A percentile compares a stretch with the other conserved stretches of the same genome.
phyloP scores from a whole-genome alignment of 2,797 vertebrate genomes.

The Notolabrus celidotus region DNA sequence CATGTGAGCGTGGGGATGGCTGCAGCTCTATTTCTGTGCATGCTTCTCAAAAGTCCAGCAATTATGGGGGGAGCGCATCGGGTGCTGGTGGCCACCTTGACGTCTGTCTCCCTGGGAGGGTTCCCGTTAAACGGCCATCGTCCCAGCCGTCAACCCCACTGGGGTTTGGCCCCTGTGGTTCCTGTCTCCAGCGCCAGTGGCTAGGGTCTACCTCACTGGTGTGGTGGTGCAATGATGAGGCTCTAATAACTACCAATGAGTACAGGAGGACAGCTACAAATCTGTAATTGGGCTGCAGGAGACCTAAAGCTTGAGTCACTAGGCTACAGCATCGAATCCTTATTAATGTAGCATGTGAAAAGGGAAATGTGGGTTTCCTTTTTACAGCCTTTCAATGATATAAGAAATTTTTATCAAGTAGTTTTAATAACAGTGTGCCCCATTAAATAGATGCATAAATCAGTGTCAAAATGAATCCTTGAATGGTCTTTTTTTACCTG shows the following conservation, averaged over 20 bases:
- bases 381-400: background rate
- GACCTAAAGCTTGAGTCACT: slow-evolving; percentile 63
- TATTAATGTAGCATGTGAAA: slow-evolving; percentile 55
- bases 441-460: background rate
- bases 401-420: slow-evolving; percentile 15
- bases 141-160: slow-evolving; percentile 75
- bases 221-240: slow-evolving; percentile 79
- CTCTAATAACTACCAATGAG: slow-evolving; percentile 82
- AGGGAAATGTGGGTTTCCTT: slow-evolving; percentile 32
- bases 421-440: background rate
- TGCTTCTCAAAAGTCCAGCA: slow-evolving; percentile 83
- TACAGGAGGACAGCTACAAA: slow-evolving; percentile 73
- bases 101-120: slow-evolving; percentile 86
- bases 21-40: slow-evolving; percentile 85
- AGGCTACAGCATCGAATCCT: slow-evolving; percentile 37
- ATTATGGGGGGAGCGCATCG: slow-evolving; percentile 85
- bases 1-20: slow-evolving; percentile 78
- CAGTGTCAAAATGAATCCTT: background rate
- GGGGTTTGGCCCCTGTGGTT: slow-evolving; percentile 81
- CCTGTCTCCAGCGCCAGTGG: slow-evolving; percentile 74
- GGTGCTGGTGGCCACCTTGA: slow-evolving; percentile 86
- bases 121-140: slow-evolving; percentile 78
- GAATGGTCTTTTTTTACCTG: slow-evolving; percentile 84
- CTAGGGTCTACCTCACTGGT: slow-evolving; percentile 81
- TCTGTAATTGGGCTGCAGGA: slow-evolving; percentile 76